Evolutionary conservation across 1,140 invertebrate species (phyloP).

Genomic region (Drosophila sucinea): DNA sequence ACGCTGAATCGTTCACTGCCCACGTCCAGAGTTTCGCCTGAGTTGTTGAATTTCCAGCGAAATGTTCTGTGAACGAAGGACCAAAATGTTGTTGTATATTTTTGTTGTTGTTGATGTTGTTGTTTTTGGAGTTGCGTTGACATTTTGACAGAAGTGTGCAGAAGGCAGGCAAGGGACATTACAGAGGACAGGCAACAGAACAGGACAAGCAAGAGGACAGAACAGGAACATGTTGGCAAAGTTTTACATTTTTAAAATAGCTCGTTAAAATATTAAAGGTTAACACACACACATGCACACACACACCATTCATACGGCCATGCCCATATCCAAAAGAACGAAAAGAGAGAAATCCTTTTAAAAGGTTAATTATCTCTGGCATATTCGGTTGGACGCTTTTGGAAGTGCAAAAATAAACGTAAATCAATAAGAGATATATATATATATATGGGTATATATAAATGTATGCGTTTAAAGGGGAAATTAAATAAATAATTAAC

Average conservation of each 20-base stretch:
- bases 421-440: conserved; percentile 57
- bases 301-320: conserved; percentile 6
- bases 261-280: conserved; percentile 81
- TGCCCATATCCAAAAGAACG: neutral
- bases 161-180: conserved; percentile 48
- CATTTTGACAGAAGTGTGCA: conserved; percentile 70
- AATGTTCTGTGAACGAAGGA: conserved; percentile 85
- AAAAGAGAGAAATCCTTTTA: conserved; percentile 46
- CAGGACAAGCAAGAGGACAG: conserved; percentile 32
- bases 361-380: conserved; percentile 80
- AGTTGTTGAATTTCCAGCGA: conserved; percentile 96
- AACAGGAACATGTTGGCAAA: conserved; percentile 67
- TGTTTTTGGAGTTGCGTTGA: conserved; percentile 55
- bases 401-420: conserved; percentile 39
- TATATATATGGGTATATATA: conserved; percentile 26
- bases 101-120: conserved; percentile 1
- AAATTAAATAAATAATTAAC: conserved; percentile 45
- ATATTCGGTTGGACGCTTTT: conserved; percentile 67
- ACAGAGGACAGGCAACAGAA: conserved; percentile 20
- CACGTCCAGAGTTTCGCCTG: conserved; percentile 91
- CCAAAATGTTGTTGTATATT: neutral
- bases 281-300: conserved; percentile 45
- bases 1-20: conserved; percentile 88
- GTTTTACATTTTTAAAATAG: conserved; percentile 79
- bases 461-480: neutral